phyloP scores from a whole-genome alignment of 2,888 invertebrate genomes.

The Odontocerum albicorne region DNA sequence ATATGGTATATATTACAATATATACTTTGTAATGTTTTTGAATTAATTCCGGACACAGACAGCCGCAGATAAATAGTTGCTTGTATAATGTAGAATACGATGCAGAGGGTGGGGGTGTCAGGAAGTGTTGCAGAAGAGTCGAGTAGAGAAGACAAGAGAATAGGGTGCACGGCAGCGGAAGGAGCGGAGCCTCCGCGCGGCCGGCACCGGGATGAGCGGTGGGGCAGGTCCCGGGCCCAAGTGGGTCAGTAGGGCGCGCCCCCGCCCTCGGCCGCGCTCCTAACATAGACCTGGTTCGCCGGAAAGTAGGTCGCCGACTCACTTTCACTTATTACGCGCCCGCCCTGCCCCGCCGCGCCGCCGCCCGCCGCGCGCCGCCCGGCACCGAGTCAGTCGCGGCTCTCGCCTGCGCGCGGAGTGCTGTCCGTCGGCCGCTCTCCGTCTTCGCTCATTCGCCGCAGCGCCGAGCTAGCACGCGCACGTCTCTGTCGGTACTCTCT shows the following conservation, averaged over 20 bases:
- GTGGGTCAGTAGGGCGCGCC: slow-evolving; percentile 82
- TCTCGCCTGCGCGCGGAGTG: slow-evolving; percentile 46
- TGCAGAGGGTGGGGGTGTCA: no score
- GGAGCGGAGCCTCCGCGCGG: no score
- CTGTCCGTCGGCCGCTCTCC: slow-evolving; percentile 10
- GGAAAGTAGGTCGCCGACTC: slow-evolving; percentile 89
- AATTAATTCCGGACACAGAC: no score
- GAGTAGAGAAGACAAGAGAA: slow-evolving; percentile 38
- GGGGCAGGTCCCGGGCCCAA: slow-evolving; percentile 52
- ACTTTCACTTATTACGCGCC: slow-evolving; percentile 88
- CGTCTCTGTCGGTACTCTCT: slow-evolving; percentile 7
- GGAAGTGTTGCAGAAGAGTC: slow-evolving; percentile 35
- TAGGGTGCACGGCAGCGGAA: slow-evolving; percentile 11
- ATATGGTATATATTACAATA: no score
- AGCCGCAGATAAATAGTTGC: no score
- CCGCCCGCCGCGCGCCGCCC: slow-evolving; percentile 38
- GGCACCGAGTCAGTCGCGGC: slow-evolving; percentile 23
- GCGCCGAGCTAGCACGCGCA: slow-evolving; percentile 8
- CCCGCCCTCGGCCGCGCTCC: slow-evolving; percentile 57
- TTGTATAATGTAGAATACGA: no score
- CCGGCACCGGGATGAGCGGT: slow-evolving; percentile 40
- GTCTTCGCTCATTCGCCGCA: neutral
- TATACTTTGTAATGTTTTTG: no score
- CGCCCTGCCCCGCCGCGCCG: slow-evolving; percentile 63
- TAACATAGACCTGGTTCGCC: slow-evolving; percentile 92